These are phyloP conservation scores for Mola mola DNA, from an alignment of 2,113 vertebrate genomes.

Conservation along the genomic window DNA sequence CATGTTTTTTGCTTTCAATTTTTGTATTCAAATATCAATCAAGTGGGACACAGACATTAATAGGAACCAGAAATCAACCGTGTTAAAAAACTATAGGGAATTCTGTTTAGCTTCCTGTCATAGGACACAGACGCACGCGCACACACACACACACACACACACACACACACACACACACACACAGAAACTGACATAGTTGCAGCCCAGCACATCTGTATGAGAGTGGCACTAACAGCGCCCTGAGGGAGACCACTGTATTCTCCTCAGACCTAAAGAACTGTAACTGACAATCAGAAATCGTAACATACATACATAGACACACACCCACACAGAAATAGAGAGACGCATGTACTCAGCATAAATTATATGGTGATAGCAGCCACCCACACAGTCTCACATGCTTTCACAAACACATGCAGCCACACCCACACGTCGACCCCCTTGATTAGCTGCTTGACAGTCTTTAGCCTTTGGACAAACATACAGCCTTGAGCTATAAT, in stretches of 20 bases:
- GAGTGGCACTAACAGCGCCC: conserved; percentile 76
- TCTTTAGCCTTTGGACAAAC: conserved; percentile 79
- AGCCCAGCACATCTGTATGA: conserved; percentile 77
- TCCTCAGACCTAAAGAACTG: conserved; percentile 73
- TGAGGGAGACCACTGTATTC: conserved; percentile 72
- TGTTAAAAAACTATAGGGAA: conserved; percentile 47
- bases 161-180: conserved; percentile 29
- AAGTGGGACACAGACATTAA: too few relatives aligned
- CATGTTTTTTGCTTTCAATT: too few relatives aligned
- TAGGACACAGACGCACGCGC: conserved; percentile 27
- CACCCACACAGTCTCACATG: conserved; percentile 57
- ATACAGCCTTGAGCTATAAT: conserved; percentile 76
- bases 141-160: conserved; percentile 16
- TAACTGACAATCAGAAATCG: conserved; percentile 74
- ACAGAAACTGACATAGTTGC: conserved; percentile 59
- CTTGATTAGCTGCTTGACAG: conserved; percentile 72
- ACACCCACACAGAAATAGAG: conserved; percentile 15
- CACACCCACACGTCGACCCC: conserved; percentile 61
- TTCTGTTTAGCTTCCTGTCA: conserved; percentile 59
- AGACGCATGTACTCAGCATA: conserved; percentile 58
- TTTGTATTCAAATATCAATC: too few relatives aligned
- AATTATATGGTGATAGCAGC: conserved; percentile 65
- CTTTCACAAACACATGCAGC: conserved; percentile 56
- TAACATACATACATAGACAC: conserved; percentile 46
- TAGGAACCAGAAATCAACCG: too few relatives aligned